Conservation (phyloP, 2,888 invertebrate genomes). For the Oscheius sp. region DNA sequence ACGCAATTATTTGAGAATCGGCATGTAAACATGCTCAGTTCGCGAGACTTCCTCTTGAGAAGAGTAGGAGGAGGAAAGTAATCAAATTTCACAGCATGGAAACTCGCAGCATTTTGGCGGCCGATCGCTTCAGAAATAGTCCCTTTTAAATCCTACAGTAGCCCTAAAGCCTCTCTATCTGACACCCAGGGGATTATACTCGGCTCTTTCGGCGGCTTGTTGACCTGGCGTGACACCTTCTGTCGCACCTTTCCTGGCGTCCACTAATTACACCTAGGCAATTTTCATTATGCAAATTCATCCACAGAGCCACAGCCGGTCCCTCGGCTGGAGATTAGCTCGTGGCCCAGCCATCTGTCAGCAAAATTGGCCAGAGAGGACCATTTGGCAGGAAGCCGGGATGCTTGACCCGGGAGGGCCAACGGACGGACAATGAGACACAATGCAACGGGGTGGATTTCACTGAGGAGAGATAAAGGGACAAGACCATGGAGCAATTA, state of each 20-base stretch:
- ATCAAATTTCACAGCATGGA: background rate
- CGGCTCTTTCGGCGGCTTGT: background rate
- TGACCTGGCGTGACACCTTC: background rate
- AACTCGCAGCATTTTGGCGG: no score
- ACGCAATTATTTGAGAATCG: constrained; percentile 29
- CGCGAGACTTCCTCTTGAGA: background rate
- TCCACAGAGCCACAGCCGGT: no score
- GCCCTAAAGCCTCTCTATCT: background rate
- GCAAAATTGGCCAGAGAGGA: constrained; percentile 2
- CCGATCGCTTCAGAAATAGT: no score
- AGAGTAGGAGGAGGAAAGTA: background rate
- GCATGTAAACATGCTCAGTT: constrained; percentile 25
- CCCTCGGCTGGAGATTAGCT: no score
- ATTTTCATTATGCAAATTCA: background rate
- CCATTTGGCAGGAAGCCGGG: no score
- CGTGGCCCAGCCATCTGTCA: constrained; percentile 25
- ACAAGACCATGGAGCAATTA: background rate
- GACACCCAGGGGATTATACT: background rate
- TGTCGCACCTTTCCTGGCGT: background rate
- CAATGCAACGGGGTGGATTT: no score
- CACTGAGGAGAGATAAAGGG: background rate
- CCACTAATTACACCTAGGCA: background rate
- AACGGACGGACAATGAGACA: no score
- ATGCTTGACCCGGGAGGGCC: no score
- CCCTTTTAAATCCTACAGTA: background rate